These are phyloP conservation scores for Ethmia dodecea DNA, from an alignment of 2,888 invertebrate species.

Conservation along the genomic window DNA sequence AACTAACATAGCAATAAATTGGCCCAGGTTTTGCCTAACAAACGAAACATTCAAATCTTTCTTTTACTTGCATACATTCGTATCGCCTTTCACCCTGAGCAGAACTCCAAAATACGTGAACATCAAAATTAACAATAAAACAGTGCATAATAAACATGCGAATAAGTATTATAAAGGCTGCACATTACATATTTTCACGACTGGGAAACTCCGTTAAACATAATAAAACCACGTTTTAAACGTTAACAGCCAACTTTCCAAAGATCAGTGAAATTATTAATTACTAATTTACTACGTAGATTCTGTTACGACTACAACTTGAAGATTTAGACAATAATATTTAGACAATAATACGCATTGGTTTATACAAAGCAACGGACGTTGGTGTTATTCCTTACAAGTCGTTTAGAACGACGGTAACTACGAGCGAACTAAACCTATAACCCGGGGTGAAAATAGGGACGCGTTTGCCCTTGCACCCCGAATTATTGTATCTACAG, in stretches of 20 bases:
- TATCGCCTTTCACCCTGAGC: slow-evolving; percentile 46
- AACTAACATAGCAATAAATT: slow-evolving; percentile 64
- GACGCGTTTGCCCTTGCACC: too few species aligned
- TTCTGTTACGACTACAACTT: slow-evolving; percentile 34
- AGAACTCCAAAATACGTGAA: slow-evolving; percentile 53
- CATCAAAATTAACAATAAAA: slow-evolving; percentile 61
- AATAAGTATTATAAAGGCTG: slow-evolving; percentile 48
- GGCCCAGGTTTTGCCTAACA: slow-evolving; percentile 50
- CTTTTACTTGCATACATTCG: slow-evolving; percentile 43
- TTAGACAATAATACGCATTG: slow-evolving; percentile 35
- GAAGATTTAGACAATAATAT: slow-evolving; percentile 35
- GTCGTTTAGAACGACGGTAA: slow-evolving; percentile 58
- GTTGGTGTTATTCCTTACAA: slow-evolving; percentile 70
- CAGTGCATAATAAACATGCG: slow-evolving; percentile 58
- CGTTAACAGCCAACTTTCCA: slow-evolving; percentile 18
- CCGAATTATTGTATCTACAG: too few species aligned
- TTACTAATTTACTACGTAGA: slow-evolving; percentile 36
- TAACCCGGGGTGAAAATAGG: slow-evolving; percentile 18
- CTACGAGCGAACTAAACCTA: slow-evolving; percentile 52
- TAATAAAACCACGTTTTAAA: slow-evolving; percentile 32
- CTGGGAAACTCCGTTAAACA: slow-evolving; percentile 4
- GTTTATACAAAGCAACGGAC: slow-evolving; percentile 52
- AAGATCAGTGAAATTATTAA: slow-evolving; percentile 20
- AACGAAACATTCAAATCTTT: slow-evolving; percentile 23
- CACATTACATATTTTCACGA: slow-evolving; percentile 28